Conservation (phyloP, 1,140 invertebrate species). For the Sycobia sp. region DNA sequence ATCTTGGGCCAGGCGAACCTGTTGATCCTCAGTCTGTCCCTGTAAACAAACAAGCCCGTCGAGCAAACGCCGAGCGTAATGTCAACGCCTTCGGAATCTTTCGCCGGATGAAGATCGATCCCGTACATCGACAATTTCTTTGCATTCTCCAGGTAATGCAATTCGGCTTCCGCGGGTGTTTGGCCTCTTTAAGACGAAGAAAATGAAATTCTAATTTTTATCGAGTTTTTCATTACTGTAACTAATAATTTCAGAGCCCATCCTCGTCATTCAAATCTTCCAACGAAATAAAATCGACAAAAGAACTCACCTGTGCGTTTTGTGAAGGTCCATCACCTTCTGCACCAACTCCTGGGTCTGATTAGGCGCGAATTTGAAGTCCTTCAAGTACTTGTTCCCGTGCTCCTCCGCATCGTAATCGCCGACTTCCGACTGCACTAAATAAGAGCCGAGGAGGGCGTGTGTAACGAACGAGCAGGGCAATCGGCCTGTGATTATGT, state of each 20-base stretch:
- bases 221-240: too few relatives aligned
- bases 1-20: constrained; percentile 99
- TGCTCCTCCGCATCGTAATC: constrained; percentile 90
- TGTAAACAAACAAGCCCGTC: constrained; percentile 92
- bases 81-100: constrained; percentile 94
- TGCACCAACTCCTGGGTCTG: constrained; percentile 88
- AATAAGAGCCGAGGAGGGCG: constrained; percentile 93
- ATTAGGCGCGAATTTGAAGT: constrained; percentile 91
- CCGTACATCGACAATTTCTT: constrained; percentile 99
- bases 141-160: constrained; percentile 96
- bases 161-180: constrained; percentile 93
- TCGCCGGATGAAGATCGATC: constrained; percentile 94
- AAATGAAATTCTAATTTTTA: too few relatives aligned
- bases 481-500: constrained; percentile 88
- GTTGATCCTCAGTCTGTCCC: constrained; percentile 94
- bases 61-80: constrained; percentile 97
- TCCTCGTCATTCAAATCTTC: too few relatives aligned
- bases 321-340: constrained; percentile 96
- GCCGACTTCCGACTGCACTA: constrained; percentile 96
- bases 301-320: constrained; percentile 83
- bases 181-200: constrained; percentile 84
- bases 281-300: neutral
- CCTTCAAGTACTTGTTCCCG: constrained; percentile 79
- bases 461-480: constrained; percentile 97
- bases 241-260: too few relatives aligned